Percentiles rank a stretch among this genome's conserved stretches.
Evolutionary conservation across 2,113 vertebrate genomes (phyloP).

Genomic region (Neotragus moschatus): DNA sequence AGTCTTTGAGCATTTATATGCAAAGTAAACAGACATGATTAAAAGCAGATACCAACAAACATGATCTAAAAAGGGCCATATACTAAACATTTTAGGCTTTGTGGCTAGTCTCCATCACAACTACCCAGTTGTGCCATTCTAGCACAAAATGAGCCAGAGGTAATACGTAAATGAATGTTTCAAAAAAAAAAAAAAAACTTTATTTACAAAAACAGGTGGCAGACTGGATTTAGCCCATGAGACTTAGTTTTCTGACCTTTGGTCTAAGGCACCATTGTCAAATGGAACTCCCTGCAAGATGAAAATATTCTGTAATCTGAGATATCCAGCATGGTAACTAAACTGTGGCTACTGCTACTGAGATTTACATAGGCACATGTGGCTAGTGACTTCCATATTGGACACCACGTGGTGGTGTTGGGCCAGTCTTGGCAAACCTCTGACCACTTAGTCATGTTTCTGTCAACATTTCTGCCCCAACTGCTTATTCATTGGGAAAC

Average conservation of each 20-base stretch:
- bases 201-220: background rate
- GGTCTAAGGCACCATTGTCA: background rate
- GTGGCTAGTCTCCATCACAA: background rate
- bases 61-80: background rate
- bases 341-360: background rate
- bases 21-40: background rate
- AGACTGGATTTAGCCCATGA: background rate
- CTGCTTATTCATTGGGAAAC: slow-evolving; percentile 51
- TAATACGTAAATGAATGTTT: background rate
- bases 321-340: background rate
- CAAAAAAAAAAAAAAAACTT: background rate
- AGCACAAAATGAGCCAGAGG: background rate
- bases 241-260: background rate
- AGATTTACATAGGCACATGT: slow-evolving; percentile 39
- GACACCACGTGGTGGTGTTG: background rate
- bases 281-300: background rate
- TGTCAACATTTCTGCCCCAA: slow-evolving; percentile 47
- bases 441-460: slow-evolving; percentile 55
- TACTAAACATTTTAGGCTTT: slow-evolving; percentile 11
- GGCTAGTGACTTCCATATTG: slow-evolving; percentile 16
- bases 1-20: background rate
- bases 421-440: slow-evolving; percentile 28
- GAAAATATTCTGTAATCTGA: slow-evolving; percentile 23
- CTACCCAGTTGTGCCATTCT: background rate
- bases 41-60: background rate